Evolutionary conservation across 2,888 invertebrate species (phyloP).

Genomic region (Leptarthrus brevirostris): DNA sequence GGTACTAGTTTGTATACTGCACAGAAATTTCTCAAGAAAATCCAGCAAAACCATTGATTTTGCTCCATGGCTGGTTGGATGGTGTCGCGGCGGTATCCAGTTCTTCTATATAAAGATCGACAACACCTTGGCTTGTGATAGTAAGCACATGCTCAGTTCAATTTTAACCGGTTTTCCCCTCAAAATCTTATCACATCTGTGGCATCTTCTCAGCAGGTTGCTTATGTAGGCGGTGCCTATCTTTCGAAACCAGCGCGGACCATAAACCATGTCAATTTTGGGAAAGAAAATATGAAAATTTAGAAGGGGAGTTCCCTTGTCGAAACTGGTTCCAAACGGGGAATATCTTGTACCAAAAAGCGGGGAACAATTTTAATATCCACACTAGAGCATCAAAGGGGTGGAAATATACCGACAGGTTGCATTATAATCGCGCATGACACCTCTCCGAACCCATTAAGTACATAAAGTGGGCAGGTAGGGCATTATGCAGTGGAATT

Average conservation of each 20-base stretch:
- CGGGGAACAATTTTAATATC: constrained; percentile 10
- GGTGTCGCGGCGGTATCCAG: background rate
- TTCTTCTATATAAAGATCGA: background rate
- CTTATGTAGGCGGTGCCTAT: constrained; percentile 29
- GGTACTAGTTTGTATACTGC: background rate
- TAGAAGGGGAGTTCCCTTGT: constrained; percentile 19
- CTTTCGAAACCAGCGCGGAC: too few species aligned
- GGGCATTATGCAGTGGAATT: constrained; percentile 46
- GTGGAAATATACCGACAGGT: background rate
- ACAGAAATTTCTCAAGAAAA: constrained; percentile 2
- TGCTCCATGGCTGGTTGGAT: too few species aligned
- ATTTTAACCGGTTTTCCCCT: constrained; percentile 39
- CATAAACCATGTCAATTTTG: too few species aligned
- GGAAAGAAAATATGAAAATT: background rate
- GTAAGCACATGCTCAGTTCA: background rate
- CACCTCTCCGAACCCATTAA: background rate
- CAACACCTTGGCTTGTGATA: background rate
- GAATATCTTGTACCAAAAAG: background rate
- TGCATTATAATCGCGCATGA: background rate
- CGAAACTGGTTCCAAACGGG: constrained; percentile 19
- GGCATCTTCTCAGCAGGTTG: background rate
- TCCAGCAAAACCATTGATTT: too few species aligned
- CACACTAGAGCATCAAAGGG: background rate
- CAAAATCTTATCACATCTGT: background rate
- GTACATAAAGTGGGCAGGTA: constrained; percentile 45